Evolutionary conservation across 2,888 invertebrate species (phyloP), one percentile per base, ranked within the genome.

Genomic region (Rhagophthalmus giganteus): DNA sequence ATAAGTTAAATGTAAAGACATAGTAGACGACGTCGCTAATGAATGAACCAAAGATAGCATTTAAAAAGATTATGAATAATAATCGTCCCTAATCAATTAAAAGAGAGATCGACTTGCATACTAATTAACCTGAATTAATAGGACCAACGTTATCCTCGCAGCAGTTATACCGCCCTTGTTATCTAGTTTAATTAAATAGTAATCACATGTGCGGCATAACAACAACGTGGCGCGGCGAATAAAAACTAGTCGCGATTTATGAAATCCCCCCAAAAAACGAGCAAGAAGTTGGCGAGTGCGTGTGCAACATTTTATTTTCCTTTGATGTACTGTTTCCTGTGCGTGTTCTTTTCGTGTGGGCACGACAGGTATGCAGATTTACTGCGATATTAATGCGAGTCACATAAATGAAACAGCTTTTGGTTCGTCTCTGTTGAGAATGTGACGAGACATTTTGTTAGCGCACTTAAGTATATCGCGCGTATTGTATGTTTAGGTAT

Each of bases 271-370:
- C 50, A 49, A 56, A 54, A 41, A 46, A 49, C 40, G 45, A 49
- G 54, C 55, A 54, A 47, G 55, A 47, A 53, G 47, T 50, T 40
- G 46, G 52, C 27, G 32, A 37, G 35, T 46, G 46, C 41, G 48
- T 54, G 47, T 55, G 54, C 39, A 53, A 47, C 39, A 55, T 57
- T 50, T 54, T 57, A 58, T 51, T 51, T 54, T 49, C 47, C 44
- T 57, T 57, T 59, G 59, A 59, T 57, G 54, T 53, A 59, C 53
- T 54, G 53, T 59, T 59, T 59, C 57, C 59, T 57, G 59, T 57
- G 57, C 53, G 52, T 50, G 57, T 38, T 48, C 49, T 54, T 39
- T 50, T 39, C 49, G 58, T 57, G 58, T 54, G 58, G 56, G 56
- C 56, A 57, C 47, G 58, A 54, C 56, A 53, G 54, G 49, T 56